A percentile compares a stretch with the other conserved stretches of the same genome.
phyloP scores from a whole-genome alignment of 2,888 invertebrate genomes.

The Cheilosia scutellata region DNA sequence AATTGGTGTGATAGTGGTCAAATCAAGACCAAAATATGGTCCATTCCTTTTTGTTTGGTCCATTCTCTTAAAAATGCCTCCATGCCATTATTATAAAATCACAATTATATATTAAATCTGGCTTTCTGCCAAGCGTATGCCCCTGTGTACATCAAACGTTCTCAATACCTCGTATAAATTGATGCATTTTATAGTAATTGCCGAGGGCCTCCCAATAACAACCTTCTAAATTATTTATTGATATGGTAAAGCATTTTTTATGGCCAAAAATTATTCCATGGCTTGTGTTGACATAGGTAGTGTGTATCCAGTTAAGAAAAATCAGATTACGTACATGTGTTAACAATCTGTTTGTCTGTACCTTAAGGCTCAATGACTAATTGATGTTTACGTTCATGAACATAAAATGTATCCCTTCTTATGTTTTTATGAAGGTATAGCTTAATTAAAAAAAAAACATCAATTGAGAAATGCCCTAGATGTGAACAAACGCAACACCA shows the following conservation, averaged over 20 bases:
- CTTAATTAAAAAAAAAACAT: neutral
- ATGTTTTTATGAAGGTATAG: neutral
- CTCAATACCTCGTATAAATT: neutral
- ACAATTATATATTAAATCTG: neutral
- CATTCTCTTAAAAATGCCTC: too few relatives aligned
- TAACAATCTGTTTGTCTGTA: too few relatives aligned
- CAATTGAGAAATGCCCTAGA: conserved; percentile 26
- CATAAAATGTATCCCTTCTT: conserved; percentile 9
- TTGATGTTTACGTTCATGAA: conserved; percentile 27
- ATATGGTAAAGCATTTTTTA: neutral
- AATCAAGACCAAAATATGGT: too few relatives aligned
- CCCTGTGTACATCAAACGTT: neutral
- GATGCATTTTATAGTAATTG: neutral
- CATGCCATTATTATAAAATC: neutral
- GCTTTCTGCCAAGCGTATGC: neutral
- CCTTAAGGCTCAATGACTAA: too few relatives aligned
- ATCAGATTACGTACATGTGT: too few relatives aligned
- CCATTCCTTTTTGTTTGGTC: too few relatives aligned
- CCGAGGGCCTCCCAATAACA: neutral
- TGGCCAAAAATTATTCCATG: too few relatives aligned
- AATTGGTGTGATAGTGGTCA: too few relatives aligned
- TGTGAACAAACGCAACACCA: conserved; percentile 31
- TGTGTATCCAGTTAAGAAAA: too few relatives aligned
- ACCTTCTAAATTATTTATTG: neutral
- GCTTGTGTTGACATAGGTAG: too few relatives aligned